Evolutionary conservation across 2,888 invertebrate genomes (phyloP).

Genomic region (Harpalus rufipes): DNA sequence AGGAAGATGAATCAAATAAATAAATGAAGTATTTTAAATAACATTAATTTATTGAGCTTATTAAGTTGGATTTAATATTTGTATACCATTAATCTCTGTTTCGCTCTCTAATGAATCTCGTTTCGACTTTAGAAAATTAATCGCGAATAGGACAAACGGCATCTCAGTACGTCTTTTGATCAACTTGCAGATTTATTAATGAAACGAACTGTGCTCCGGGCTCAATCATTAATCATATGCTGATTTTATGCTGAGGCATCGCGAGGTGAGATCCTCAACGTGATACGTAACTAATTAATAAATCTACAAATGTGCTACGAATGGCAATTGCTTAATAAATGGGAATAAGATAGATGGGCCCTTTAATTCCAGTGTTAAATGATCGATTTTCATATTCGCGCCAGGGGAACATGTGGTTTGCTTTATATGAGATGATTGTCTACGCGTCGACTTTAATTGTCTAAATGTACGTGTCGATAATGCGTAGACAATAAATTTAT

Average conservation of each 20-base stretch:
- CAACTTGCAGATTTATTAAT: slow-evolving; percentile 49
- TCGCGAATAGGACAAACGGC: slow-evolving; percentile 32
- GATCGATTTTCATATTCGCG: background rate
- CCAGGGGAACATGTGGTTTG: background rate
- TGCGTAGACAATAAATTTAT: too few species aligned
- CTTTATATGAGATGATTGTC: too few species aligned
- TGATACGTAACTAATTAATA: slow-evolving; percentile 37
- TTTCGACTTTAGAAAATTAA: slow-evolving; percentile 28
- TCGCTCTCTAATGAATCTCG: slow-evolving; percentile 22
- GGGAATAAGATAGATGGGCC: background rate
- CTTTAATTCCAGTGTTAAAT: slow-evolving; percentile 10
- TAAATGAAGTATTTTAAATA: background rate
- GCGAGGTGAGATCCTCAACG: background rate
- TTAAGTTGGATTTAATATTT: slow-evolving; percentile 12
- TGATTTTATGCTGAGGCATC: slow-evolving; percentile 40
- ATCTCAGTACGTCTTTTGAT: slow-evolving; percentile 40
- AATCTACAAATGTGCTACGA: slow-evolving; percentile 7
- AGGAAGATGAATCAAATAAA: background rate
- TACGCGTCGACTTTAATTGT: too few species aligned
- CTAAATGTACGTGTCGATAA: too few species aligned
- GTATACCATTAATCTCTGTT: slow-evolving; percentile 31
- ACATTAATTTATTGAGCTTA: slow-evolving; percentile 19
- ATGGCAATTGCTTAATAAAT: slow-evolving; percentile 10
- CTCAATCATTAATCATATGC: slow-evolving; percentile 26
- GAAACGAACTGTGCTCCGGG: slow-evolving; percentile 8